These are phyloP conservation scores for Agrypnus murinus DNA, from an alignment of 2,888 invertebrate genomes.

Conservation along the genomic window DNA sequence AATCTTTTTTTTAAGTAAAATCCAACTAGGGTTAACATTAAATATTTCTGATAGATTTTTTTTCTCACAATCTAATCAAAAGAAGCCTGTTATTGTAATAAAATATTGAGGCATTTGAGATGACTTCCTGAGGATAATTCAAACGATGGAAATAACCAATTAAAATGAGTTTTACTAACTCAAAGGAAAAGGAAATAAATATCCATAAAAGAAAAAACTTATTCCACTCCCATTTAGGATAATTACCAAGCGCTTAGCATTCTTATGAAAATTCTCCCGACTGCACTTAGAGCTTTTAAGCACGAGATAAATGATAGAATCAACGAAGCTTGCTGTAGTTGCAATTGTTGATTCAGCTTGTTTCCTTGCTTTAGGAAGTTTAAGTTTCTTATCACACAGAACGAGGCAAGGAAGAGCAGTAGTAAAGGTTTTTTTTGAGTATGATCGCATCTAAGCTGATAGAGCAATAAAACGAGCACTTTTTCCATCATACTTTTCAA, in stretches of 20 bases:
- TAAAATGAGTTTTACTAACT: too few species aligned
- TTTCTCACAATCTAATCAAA: too few species aligned
- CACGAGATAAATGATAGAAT: constrained; percentile 13
- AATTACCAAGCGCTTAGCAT: neutral
- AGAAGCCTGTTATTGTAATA: too few species aligned
- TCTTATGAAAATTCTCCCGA: neutral
- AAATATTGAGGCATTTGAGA: too few species aligned
- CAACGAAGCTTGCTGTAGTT: constrained; percentile 7
- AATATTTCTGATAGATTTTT: too few species aligned
- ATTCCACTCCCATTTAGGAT: constrained; percentile 1
- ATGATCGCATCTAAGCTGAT: neutral
- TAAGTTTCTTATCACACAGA: neutral
- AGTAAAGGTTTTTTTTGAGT: neutral
- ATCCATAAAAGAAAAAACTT: neutral
- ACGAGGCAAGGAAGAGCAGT: neutral
- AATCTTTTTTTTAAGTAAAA: too few species aligned
- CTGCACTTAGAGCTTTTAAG: neutral
- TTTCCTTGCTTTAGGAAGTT: constrained; percentile 13
- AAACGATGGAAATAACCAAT: too few species aligned
- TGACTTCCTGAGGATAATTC: too few species aligned
- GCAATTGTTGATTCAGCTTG: constrained; percentile 18
- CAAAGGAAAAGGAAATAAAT: neutral
- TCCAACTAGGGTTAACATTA: too few species aligned
- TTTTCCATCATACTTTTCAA: neutral
- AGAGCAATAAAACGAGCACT: neutral